Evolutionary conservation across 2,888 invertebrate genomes (phyloP).

Genomic region (Toxonevra muliebris): DNA sequence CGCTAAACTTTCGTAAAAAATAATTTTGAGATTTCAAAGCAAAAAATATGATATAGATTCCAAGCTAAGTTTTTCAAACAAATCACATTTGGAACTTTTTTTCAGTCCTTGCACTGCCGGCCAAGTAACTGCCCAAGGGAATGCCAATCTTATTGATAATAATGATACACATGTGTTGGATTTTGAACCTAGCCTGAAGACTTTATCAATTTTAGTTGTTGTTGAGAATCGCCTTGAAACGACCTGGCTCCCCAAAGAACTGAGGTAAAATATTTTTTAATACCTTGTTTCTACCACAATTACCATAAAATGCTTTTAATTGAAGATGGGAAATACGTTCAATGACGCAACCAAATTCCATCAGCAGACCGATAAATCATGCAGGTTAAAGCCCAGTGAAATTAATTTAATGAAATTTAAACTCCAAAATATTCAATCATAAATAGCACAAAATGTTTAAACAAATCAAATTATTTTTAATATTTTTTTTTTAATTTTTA

Average conservation of each 20-base stretch:
- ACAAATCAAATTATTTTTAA: too few relatives aligned
- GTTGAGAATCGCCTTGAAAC: conserved; percentile 73
- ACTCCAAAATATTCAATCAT: too few relatives aligned
- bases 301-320: conserved; percentile 37
- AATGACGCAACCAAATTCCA: conserved; percentile 77
- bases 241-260: conserved; percentile 71
- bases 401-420: not conserved
- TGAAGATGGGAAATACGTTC: conserved; percentile 74
- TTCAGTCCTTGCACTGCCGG: conserved; percentile 42
- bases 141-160: conserved; percentile 73
- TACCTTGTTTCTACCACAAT: not conserved
- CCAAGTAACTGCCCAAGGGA: conserved; percentile 34
- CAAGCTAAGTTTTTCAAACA: too few relatives aligned
- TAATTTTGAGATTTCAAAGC: too few relatives aligned
- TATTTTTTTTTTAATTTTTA: too few relatives aligned
- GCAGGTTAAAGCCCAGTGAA: conserved; percentile 52
- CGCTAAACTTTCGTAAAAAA: too few relatives aligned
- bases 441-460: too few relatives aligned
- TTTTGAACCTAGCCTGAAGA: conserved; percentile 79
- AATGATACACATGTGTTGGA: conserved; percentile 86
- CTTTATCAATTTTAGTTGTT: conserved; percentile 75
- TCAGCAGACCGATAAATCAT: conserved; percentile 68
- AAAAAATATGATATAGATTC: too few relatives aligned
- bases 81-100: not conserved
- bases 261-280: conserved; percentile 67